These are phyloP conservation scores for Alosa sapidissima DNA, from an alignment of 2,797 vertebrate genomes.

Conservation along the genomic window DNA sequence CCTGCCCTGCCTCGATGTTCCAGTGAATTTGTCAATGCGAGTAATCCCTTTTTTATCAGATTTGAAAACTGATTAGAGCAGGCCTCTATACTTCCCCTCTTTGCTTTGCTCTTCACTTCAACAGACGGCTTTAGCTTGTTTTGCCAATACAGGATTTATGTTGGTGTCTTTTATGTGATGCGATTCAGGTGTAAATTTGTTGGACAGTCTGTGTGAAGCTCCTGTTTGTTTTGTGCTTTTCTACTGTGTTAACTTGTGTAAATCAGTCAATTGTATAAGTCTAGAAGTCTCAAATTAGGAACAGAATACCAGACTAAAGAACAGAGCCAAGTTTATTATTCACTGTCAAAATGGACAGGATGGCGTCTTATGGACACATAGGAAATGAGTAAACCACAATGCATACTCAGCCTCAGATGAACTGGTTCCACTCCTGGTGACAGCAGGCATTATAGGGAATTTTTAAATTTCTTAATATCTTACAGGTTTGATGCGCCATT, in stretches of 20 bases:
- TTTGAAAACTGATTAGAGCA: conserved; percentile 41
- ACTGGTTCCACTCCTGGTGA: background rate
- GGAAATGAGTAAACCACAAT: conserved; percentile 1
- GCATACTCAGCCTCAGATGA: conserved; percentile 4
- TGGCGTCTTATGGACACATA: conserved; percentile 3
- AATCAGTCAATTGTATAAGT: background rate
- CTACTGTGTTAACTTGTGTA: background rate
- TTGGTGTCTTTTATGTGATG: background rate
- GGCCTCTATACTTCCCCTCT: conserved; percentile 13
- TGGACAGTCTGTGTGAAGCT: background rate
- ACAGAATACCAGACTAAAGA: background rate
- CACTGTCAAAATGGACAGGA: background rate
- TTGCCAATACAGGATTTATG: background rate
- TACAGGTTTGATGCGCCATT: background rate
- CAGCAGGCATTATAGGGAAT: background rate
- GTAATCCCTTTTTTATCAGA: conserved; percentile 50
- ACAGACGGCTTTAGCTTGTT: conserved; percentile 32
- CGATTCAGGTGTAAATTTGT: background rate
- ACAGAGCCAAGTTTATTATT: background rate
- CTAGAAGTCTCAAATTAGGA: background rate
- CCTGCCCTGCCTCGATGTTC: conserved; percentile 29
- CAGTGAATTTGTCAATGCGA: conserved; percentile 36
- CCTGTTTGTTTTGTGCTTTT: background rate
- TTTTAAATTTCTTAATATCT: background rate
- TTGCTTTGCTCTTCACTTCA: conserved; percentile 31